phyloP scores from a whole-genome alignment of 2,888 invertebrate species.

The Nasonovia ribisnigri region DNA sequence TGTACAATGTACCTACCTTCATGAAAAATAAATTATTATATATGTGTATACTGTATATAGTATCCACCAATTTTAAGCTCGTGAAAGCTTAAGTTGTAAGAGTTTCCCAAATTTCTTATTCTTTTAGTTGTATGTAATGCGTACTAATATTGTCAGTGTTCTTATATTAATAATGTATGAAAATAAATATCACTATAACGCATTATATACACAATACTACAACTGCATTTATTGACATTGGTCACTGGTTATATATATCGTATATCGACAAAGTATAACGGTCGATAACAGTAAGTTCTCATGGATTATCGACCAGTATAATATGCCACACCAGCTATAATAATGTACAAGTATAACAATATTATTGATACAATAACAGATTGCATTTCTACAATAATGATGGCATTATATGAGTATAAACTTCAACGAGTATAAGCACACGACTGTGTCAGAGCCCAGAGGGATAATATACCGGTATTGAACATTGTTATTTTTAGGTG shows the following conservation, averaged over 20 bases:
- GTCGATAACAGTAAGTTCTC: not conserved
- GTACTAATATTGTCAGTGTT: not conserved
- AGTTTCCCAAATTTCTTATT: not conserved
- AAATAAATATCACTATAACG: not conserved
- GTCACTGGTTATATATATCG: no score
- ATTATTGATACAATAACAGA: not conserved
- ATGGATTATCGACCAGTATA: not conserved
- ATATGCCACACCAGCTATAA: not conserved
- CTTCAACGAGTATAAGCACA: not conserved
- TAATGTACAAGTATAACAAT: not conserved
- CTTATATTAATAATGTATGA: not conserved
- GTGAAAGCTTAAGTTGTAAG: not conserved
- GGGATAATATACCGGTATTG: not conserved
- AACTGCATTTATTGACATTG: not conserved
- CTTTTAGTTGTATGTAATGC: not conserved
- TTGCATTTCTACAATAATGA: not conserved
- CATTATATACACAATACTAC: not conserved
- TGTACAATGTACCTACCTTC: not conserved
- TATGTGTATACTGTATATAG: no score
- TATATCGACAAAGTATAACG: not conserved
- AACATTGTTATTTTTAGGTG: not conserved
- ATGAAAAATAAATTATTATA: not conserved
- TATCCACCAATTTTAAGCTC: not conserved
- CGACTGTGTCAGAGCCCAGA: not conserved
- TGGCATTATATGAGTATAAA: not conserved